phyloP scores from a whole-genome alignment of 2,797 vertebrate species.

The Euthynnus affinis region DNA sequence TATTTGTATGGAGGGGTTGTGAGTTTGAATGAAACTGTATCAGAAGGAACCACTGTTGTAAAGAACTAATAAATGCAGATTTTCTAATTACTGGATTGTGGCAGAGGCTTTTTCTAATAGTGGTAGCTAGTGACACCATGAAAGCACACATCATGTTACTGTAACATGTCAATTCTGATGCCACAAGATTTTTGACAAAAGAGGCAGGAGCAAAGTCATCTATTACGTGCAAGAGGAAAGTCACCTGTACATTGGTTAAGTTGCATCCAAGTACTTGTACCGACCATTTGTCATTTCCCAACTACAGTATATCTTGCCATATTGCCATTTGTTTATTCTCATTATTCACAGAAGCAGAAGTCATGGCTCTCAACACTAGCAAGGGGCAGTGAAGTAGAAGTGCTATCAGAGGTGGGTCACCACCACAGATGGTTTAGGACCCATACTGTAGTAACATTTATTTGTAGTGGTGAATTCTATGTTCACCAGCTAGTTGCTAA shows the following conservation, averaged over 20 bases:
- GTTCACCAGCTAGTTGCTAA: too few species aligned
- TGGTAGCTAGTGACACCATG: background rate
- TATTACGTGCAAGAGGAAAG: background rate
- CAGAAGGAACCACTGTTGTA: constrained; percentile 82
- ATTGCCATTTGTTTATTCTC: background rate
- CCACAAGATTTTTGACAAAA: too few species aligned
- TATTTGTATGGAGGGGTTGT: constrained; percentile 62
- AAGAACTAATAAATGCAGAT: constrained; percentile 83
- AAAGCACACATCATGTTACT: background rate
- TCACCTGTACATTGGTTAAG: background rate
- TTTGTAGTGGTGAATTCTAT: too few species aligned
- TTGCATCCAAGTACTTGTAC: background rate
- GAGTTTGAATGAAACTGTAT: constrained; percentile 70
- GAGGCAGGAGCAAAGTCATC: too few species aligned
- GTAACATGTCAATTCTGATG: background rate
- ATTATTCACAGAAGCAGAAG: background rate
- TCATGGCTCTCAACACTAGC: background rate
- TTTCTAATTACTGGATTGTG: constrained; percentile 64
- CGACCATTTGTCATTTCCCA: background rate
- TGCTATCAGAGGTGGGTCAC: too few species aligned
- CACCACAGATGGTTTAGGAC: too few species aligned
- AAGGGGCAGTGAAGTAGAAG: background rate
- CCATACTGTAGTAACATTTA: too few species aligned
- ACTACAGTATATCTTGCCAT: too few species aligned
- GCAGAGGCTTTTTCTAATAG: background rate